phyloP scores from a whole-genome alignment of 2,113 vertebrate genomes.

The Callorhinus ursinus region DNA sequence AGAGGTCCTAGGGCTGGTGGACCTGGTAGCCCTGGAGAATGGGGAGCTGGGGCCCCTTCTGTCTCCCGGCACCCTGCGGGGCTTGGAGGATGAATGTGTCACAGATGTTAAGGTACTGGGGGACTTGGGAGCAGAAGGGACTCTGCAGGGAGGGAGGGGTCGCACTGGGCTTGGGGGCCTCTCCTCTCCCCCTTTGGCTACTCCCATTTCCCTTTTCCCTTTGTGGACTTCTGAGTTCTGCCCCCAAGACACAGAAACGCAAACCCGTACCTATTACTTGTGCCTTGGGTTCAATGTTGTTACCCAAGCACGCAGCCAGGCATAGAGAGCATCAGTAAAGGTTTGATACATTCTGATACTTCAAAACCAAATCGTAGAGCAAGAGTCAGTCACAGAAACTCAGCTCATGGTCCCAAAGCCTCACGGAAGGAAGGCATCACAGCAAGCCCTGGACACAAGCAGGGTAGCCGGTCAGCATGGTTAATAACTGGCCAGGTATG shows the following conservation, averaged over 20 bases:
- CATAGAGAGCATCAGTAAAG: accelerated
- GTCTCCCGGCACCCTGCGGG: conserved; percentile 74
- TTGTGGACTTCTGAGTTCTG: background rate
- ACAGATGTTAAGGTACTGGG: conserved; percentile 80
- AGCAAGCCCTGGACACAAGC: accelerated
- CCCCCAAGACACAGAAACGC: background rate
- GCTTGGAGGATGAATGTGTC: conserved; percentile 83
- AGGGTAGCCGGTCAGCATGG: background rate
- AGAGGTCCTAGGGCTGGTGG: conserved; percentile 84
- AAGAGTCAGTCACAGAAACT: background rate
- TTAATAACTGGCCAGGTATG: background rate
- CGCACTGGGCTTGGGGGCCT: background rate
- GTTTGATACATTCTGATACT: background rate
- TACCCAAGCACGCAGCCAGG: background rate
- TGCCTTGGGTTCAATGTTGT: background rate
- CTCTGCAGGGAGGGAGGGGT: background rate
- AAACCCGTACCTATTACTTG: accelerated
- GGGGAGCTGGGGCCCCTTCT: conserved; percentile 82
- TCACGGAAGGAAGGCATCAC: accelerated
- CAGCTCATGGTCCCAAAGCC: background rate
- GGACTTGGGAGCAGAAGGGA: background rate
- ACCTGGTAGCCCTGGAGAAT: conserved; percentile 82
- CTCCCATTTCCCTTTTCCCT: background rate
- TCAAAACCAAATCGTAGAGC: background rate
- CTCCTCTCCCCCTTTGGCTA: background rate